Base-by-base conservation (phyloP, 2,113 vertebrate genomes). In the Bujurquina vittata region DNA sequence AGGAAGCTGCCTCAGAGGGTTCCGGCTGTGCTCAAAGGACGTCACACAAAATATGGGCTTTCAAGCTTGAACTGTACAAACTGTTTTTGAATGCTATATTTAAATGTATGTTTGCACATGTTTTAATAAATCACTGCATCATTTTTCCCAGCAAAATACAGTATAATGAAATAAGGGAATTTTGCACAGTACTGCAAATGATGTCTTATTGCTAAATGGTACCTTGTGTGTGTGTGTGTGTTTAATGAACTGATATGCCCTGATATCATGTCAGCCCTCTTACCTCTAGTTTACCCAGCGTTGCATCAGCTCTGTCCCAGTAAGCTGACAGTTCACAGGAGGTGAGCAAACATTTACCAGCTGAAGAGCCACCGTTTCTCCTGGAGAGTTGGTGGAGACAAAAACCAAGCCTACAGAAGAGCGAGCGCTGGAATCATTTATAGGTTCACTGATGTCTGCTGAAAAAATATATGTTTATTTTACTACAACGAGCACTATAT, bases 371-470 rank as follows among this genome's bases (percentile, higher is more conserved):
- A 69, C 5, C 29, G 23, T 26, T 67, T 49, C 12, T 4, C 12
- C 4, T 46, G 12, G 15, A 4, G 43, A 49, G 43, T 15, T 49
- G 23, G 17, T 49, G 23, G 22, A 69, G 9, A 37, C 15, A 20
- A 69, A 69, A 69, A 29, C 1, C 0, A 69, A 43, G 8, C 1
- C 0, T 20, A 52, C 23, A 52, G 43, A 31, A 52, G 43, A 69
- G 43, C 2, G 3, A 69, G 5, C 26, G 9, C n/a, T 49, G 65
- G 23, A 49, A 0, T 29, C 0, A n/a, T n/a, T n/a, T 29, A 52
- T 18, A 31, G 23, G 17, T 52, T 69, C 29, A 26, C 10, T 1
- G 0, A 12, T 52, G 10, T n/a, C 65, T 52, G 10, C 23, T 31
- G 23, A 52, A 52, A 69, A 9, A 23, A 49, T 3, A 52, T 3